Base-by-base conservation (phyloP, 64 coral and sea anemone species). In the Montipora efflorescens region DNA sequence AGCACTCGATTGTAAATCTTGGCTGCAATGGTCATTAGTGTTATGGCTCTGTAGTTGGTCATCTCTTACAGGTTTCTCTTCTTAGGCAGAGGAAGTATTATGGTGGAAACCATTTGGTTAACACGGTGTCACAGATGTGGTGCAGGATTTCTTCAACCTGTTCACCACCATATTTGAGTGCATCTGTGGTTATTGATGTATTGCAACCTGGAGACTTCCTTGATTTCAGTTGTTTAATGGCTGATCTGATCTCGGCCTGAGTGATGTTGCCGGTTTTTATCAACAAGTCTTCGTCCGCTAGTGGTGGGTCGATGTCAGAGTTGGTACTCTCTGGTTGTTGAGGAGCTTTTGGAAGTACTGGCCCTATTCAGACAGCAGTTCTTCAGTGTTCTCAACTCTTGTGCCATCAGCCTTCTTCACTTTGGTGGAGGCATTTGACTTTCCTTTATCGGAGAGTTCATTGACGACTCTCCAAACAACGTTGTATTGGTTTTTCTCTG, bases 21-120 rank as follows among this genome's bases (percentile, higher is more conserved):
- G 36, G 36, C 36, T 36, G 36, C 36, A 36, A 36, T 36, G 36
- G 11, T 19, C 67, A 71, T 5, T 20, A 71, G n/a, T 13, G 67
- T 9, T 36, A 36, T 36, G 36, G 36, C 36, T 36, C 36, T 36
- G 36, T 36, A 81, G 78, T 91, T 91, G 4, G 21, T 48, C 62
- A 82, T 82, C 28, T 71, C 11, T 6, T 14, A 13, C 7, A 74
- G 59, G 44, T 91, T 67, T 6, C 89, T 79, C 53, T 91, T 91
- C 78, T 91, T 91, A 4, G 89, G 58, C 8, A 88, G 18, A 8
- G 87, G 87, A 53, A 88, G 74, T 6, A 88, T 25, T 15, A 16
- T 16, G 88, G 88, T 79, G 88, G 52, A 16, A 25, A 11, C 1
- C 36, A 36, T 36, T 36, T 36, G 36, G 1, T 36, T 1, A 1